phyloP scores from a whole-genome alignment of 2,797 vertebrate species.

The Erethizon dorsatum region DNA sequence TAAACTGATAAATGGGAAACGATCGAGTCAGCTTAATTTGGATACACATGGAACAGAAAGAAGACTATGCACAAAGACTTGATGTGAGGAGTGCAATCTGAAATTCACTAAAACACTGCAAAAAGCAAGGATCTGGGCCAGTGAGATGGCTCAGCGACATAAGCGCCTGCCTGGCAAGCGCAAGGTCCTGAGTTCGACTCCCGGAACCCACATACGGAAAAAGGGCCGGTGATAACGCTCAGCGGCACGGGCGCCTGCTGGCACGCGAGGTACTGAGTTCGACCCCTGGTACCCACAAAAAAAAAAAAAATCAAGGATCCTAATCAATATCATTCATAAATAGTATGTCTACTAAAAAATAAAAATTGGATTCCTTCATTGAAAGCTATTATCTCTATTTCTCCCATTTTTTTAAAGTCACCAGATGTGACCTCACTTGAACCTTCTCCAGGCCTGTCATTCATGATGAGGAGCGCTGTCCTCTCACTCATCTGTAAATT shows the following conservation, averaged over 20 bases:
- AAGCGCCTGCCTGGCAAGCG: no score
- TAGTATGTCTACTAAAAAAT: neutral
- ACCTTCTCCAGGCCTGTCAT: neutral
- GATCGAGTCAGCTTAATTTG: neutral
- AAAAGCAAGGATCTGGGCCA: no score
- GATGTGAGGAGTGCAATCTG: rapidly evolving
- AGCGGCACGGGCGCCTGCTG: no score
- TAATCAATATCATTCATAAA: neutral
- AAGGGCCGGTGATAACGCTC: no score
- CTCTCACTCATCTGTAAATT: neutral
- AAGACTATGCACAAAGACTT: neutral
- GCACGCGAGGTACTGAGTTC: no score
- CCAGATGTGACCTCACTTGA: neutral
- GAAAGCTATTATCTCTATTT: neutral
- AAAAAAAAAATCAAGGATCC: no score
- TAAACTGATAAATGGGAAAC: neutral
- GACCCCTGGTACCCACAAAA: no score
- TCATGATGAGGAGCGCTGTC: neutral
- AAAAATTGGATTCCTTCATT: neutral
- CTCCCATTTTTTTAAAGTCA: neutral
- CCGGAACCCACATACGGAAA: no score
- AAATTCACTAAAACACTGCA: neutral
- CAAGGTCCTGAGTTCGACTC: no score
- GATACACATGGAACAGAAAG: rapidly evolving
- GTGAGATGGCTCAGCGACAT: no score